Evolutionary conservation across 1,140 invertebrate species (phyloP).

Genomic region (Meloidogyne floridensis): DNA sequence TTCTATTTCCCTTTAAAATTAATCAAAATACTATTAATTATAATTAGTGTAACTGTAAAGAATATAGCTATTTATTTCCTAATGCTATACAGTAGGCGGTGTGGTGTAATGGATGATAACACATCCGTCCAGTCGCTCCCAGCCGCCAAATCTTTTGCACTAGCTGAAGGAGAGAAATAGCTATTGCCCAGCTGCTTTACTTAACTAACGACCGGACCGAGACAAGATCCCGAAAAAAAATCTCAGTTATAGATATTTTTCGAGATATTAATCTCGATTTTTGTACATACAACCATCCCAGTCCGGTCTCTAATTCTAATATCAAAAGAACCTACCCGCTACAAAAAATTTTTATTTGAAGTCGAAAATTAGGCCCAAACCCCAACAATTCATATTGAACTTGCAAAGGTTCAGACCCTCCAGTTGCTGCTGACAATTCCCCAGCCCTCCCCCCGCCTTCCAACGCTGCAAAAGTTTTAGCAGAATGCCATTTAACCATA

Average conservation of each 20-base stretch:
- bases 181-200: too few species aligned
- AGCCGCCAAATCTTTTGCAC: too few species aligned
- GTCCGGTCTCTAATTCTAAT: neutral
- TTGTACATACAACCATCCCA: too few species aligned
- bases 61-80: too few species aligned
- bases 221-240: too few species aligned
- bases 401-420: constrained; percentile 47
- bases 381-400: constrained; percentile 44
- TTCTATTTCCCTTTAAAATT: constrained; percentile 41
- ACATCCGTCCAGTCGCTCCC: too few species aligned
- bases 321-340: constrained; percentile 32
- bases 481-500: constrained; percentile 51
- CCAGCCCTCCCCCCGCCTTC: constrained; percentile 37
- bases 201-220: too few species aligned
- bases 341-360: constrained; percentile 37
- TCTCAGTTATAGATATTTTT: too few species aligned
- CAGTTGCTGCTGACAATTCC: constrained; percentile 30
- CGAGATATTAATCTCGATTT: too few species aligned
- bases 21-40: neutral
- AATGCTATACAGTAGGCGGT: too few species aligned
- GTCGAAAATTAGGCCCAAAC: constrained; percentile 43
- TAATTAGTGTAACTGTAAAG: neutral
- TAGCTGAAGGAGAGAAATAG: too few species aligned
- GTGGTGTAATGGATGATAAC: too few species aligned
- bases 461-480: constrained; percentile 50